Conservation (phyloP, 2,113 vertebrate species). For the Ceratotherium simum region DNA sequence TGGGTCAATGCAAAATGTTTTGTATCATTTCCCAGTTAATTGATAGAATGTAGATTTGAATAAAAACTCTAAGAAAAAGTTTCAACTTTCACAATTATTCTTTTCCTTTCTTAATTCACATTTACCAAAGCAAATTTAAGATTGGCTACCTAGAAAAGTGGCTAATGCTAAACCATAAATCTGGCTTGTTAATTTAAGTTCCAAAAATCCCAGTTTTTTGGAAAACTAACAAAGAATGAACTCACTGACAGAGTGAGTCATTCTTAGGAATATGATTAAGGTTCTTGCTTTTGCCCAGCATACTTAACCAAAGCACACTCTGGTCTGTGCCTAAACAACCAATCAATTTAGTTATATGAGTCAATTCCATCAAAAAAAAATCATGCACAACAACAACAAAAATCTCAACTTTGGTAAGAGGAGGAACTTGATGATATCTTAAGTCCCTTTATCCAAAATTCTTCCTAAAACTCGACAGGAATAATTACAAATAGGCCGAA, state of each 20-base stretch:
- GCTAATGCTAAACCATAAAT: background rate
- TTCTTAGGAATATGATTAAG: background rate
- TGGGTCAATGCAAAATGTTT: background rate
- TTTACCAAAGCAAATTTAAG: background rate
- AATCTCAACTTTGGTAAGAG: background rate
- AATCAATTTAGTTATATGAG: background rate
- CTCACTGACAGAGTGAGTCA: background rate
- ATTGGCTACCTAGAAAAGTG: background rate
- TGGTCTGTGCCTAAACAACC: background rate
- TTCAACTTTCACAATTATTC: background rate
- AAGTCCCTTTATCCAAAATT: background rate
- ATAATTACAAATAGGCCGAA: background rate
- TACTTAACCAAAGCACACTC: background rate
- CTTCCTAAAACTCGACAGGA: background rate
- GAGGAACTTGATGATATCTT: background rate
- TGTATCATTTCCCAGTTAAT: background rate
- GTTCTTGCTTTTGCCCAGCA: conserved; percentile 3
- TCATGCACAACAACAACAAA: background rate
- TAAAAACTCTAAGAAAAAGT: background rate
- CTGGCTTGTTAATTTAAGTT: background rate
- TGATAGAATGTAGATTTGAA: background rate
- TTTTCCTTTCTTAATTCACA: background rate
- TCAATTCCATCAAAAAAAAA: background rate
- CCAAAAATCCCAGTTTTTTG: background rate
- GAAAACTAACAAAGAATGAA: background rate